These are phyloP conservation scores for Papilio helenus DNA, from an alignment of 1,140 invertebrate genomes.

Conservation along the genomic window DNA sequence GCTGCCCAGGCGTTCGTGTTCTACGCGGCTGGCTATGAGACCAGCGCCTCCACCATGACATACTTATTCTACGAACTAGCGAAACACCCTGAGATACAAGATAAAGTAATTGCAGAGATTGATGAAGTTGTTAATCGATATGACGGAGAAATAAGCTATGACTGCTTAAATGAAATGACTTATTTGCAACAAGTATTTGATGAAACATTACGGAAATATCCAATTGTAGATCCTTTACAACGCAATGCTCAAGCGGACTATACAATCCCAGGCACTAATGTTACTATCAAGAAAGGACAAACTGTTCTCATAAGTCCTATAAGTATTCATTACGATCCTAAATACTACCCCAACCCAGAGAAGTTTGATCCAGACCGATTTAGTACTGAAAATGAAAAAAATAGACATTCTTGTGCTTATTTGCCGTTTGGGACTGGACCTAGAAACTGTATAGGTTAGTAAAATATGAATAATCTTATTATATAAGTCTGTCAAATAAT, in stretches of 20 bases:
- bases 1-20: no score
- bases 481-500: no score
- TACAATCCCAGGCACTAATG: slow-evolving; percentile 76
- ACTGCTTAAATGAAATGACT: slow-evolving; percentile 37
- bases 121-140: slow-evolving; percentile 52
- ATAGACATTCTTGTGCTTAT: slow-evolving; percentile 44
- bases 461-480: no score
- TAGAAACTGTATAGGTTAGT: no score
- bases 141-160: slow-evolving; percentile 60
- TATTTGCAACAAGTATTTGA: no score
- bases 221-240: no score
- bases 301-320: no score
- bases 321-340: neutral
- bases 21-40: slow-evolving; percentile 43
- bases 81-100: slow-evolving; percentile 60
- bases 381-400: slow-evolving; percentile 34
- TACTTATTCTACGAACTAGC: slow-evolving; percentile 29
- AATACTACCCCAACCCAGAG: slow-evolving; percentile 44
- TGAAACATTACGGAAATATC: no score
- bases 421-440: no score
- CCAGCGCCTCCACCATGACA: slow-evolving; percentile 48
- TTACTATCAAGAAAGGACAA: slow-evolving; percentile 60
- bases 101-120: slow-evolving; percentile 47
- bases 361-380: slow-evolving; percentile 80
- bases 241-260: slow-evolving; percentile 53